Base-by-base conservation (phyloP, 2,797 vertebrate species). In the Onychomys torridus region DNA sequence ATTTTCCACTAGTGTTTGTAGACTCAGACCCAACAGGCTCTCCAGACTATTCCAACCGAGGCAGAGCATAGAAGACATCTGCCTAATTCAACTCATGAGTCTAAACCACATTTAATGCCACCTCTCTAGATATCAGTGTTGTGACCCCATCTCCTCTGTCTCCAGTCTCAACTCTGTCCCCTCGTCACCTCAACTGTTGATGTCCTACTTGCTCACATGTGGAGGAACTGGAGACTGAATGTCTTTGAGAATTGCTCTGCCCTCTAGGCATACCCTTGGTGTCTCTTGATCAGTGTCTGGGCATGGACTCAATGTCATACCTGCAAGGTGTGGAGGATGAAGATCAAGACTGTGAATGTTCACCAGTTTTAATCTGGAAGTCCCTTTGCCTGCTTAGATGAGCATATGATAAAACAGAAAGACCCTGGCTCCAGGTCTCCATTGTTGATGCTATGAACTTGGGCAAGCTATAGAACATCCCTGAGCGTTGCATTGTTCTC, bases 71-170 rank as follows among this genome's bases (percentile, higher is more conserved):
- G 25, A 37, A 61, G 43, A 73, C 23, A 71, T 13, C 49, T 92
- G 34, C 81, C 52, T 27, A 19, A 37, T n/a, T 78, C 57, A 75
- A 71, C 21, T 34, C 71, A 63, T n/a, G 12, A 55, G n/a, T 57
- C 63, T 85, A 63, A 95, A 77, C 73, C 49, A 57, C 57, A 63
- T 23, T 85, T 71, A 32, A 55, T 40, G 52, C 65, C 83, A 90
- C 19, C 40, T 10, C 11, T 46, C 75, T 46, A 55, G 57, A 43
- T 59, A 89, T 23, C 11, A 34, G n/a, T n/a, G 43, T 37, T 77
- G 19, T 75, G 46, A 49, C 78, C 55, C 29, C 4, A 84, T 57
- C 37, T 63, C 59, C 82, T 75, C 65, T 46, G 61, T 37, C 55
- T 17, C 87, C 43, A 27, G 65, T 29, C 29, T 10, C 57, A 40